Conservation (phyloP, 2,797 vertebrate species). For the Artibeus lituratus region DNA sequence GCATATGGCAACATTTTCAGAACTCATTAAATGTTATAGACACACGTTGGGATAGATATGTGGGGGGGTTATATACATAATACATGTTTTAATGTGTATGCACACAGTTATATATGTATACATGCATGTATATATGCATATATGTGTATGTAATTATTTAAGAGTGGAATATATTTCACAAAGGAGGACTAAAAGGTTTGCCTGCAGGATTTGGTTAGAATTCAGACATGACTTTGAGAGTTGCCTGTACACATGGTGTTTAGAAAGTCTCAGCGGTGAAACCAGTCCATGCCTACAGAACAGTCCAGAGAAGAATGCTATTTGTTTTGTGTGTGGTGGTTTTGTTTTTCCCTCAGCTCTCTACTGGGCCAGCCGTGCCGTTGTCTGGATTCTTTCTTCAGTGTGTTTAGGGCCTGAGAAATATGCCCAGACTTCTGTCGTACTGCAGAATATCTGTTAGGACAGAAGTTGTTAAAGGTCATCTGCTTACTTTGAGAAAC, state of each 20-base stretch:
- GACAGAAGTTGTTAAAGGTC: conserved; percentile 66
- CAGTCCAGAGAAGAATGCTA: neutral
- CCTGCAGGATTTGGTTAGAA: fast-evolving
- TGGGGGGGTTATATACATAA: too few species aligned
- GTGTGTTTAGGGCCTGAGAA: neutral
- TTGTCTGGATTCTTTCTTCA: neutral
- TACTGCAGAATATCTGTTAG: conserved; percentile 45
- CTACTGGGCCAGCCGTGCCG: neutral
- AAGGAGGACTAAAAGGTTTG: neutral
- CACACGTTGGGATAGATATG: neutral
- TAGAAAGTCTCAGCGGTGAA: neutral
- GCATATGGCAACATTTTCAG: neutral
- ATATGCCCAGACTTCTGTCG: conserved; percentile 42
- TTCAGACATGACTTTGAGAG: neutral
- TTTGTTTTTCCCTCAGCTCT: neutral
- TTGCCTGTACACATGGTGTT: fast-evolving
- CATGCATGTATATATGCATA: neutral
- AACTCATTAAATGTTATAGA: neutral
- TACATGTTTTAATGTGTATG: neutral
- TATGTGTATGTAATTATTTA: neutral
- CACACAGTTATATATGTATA: neutral
- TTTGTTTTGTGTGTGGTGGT: neutral
- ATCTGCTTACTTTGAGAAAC: conserved; percentile 66
- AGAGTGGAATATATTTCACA: neutral
- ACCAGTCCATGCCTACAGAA: neutral